Conservation (phyloP, 64 coral and sea anemone genomes). For the Orbicella faveolata region DNA sequence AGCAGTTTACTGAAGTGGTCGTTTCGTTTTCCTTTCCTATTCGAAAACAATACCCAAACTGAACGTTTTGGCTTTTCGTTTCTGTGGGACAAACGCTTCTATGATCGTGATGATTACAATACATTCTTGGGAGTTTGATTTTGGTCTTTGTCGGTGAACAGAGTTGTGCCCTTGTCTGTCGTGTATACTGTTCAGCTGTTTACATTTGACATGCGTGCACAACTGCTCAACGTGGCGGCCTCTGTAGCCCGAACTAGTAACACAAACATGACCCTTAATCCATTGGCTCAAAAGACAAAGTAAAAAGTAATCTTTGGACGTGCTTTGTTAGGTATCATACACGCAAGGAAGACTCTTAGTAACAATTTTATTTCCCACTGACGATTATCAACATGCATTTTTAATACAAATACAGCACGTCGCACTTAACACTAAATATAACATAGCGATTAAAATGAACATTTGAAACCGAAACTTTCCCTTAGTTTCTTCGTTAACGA, state of each 20-base stretch:
- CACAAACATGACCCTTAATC: neutral
- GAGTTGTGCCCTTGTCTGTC: constrained; percentile 8
- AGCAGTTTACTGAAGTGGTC: neutral
- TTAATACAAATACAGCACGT: no score
- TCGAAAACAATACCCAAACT: neutral
- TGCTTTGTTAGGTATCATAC: neutral
- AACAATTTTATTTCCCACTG: no score
- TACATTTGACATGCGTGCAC: neutral
- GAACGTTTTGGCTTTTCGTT: neutral
- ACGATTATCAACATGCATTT: no score
- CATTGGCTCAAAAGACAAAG: neutral
- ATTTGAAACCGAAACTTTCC: no score
- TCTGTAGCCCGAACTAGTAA: neutral
- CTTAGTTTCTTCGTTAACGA: no score
- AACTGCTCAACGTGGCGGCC: neutral
- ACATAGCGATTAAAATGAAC: no score
- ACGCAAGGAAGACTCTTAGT: neutral
- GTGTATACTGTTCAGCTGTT: constrained; percentile 1
- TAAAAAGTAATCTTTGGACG: neutral
- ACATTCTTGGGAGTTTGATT: neutral
- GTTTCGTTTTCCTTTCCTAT: neutral
- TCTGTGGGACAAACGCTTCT: neutral
- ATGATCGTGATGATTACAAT: neutral
- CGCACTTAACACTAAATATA: no score
- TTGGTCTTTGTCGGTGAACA: neutral